phyloP scores from a whole-genome alignment of 2,113 vertebrate species.

The Shinisaurus crocodilurus region DNA sequence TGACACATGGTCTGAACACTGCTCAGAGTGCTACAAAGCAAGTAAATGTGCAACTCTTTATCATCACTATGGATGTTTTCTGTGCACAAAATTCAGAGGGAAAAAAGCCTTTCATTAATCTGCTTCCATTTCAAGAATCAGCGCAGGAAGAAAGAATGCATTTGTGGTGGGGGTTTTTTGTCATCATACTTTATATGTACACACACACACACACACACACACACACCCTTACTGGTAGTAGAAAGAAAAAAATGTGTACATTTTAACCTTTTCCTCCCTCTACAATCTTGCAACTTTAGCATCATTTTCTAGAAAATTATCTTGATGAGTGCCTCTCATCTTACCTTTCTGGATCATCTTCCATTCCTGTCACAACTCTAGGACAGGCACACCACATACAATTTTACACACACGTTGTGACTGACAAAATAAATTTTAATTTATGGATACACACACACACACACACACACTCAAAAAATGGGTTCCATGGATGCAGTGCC shows the following conservation, averaged over 20 bases:
- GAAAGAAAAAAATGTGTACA: neutral
- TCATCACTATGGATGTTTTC: slow-evolving; percentile 36
- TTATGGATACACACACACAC: neutral
- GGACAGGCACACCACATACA: too few species aligned
- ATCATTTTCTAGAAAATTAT: neutral
- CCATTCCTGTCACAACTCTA: neutral
- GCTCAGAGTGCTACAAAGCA: slow-evolving; percentile 18
- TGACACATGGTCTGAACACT: slow-evolving; percentile 12
- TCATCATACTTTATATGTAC: slow-evolving; percentile 10
- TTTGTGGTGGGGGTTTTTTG: slow-evolving; percentile 37
- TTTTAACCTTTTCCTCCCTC: neutral
- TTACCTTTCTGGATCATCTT: neutral
- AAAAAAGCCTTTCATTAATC: slow-evolving; percentile 47
- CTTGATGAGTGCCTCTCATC: neutral
- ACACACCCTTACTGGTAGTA: neutral
- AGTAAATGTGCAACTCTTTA: slow-evolving; percentile 39
- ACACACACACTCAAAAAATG: neutral
- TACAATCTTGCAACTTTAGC: neutral
- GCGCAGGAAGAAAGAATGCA: slow-evolving; percentile 16
- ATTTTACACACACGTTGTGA: neutral
- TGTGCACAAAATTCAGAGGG: neutral
- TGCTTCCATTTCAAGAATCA: slow-evolving; percentile 24
- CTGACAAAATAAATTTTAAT: neutral
- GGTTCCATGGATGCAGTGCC: neutral
- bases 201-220: neutral